Evolutionary conservation across 2,888 invertebrate species (phyloP), one percentile per base, ranked within the genome.

Genomic region (Hyposoter dolosus): DNA sequence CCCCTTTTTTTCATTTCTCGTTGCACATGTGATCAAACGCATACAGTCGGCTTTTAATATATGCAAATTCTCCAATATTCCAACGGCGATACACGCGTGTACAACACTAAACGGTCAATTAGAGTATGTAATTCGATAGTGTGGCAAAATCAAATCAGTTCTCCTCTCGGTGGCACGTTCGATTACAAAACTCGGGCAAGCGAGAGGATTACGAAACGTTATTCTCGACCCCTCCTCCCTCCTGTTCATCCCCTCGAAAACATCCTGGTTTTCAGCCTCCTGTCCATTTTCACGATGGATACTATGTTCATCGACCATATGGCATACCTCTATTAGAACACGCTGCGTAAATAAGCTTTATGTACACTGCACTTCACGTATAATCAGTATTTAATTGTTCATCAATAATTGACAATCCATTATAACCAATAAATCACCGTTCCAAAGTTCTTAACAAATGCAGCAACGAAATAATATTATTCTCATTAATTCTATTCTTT

Each of bases 121-220:
- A 75, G 43, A 63, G 63, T 69, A 40, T 71, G 71, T 83, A 84
- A 84, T 76, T 78, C 72, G 80, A 76, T 86, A 83, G 82, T 79
- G 77, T 65, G 28, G 43, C 45, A 43, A 75, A 83, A 87, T 87
- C 82, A 79, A 84, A 86, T 86, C 82, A 79, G 69, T 84, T 79
- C 56, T 56, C 71, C 82, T 81, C 81, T 69, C 60, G 75, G 63
- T n/a, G 79, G 69, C 75, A 84, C 69, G 82, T 84, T 87, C 82
- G 56, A 78, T 84, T 68, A 83, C 82, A 53, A 76, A 79, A 76
- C 47, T 23, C 76, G 60, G 45, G 68, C 71, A 76, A 76, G 77
- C 50, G 72, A 56, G 81, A 66, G 74, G 77, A 83, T 81, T 83
- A 81, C 77, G 23, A 68, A 80, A 81, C 63, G 68, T 69, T 60